Percentiles rank a stretch among this genome's conserved stretches.
These are phyloP conservation scores for Petromus typicus DNA, from an alignment of 2,113 vertebrate species.

Conservation along the genomic window DNA sequence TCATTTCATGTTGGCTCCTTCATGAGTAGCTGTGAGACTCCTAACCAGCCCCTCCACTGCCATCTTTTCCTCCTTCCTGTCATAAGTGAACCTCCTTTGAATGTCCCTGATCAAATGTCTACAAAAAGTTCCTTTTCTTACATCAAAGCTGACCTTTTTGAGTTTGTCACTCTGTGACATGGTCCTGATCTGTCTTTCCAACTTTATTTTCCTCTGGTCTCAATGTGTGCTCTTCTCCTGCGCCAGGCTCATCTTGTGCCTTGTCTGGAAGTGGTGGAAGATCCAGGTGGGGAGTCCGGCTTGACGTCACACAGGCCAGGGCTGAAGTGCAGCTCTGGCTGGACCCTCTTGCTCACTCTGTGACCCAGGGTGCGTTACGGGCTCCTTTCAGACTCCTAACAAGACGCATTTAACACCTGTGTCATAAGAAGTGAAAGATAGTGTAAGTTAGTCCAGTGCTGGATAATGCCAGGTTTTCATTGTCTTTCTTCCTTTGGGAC, in stretches of 20 bases:
- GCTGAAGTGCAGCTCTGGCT: neutral
- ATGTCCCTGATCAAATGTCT: conserved; percentile 18
- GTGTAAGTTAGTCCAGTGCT: neutral
- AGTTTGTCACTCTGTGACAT: neutral
- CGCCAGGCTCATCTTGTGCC: neutral
- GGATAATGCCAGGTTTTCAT: neutral
- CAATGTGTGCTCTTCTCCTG: neutral
- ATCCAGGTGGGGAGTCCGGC: neutral
- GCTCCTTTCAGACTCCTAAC: neutral
- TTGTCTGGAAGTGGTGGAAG: neutral
- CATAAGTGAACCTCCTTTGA: neutral
- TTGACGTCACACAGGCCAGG: neutral
- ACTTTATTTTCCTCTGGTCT: neutral
- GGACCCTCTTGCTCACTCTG: neutral
- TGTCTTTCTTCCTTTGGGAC: neutral
- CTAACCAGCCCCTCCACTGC: neutral
- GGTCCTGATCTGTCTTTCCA: neutral
- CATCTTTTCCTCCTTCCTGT: neutral
- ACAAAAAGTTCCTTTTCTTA: neutral
- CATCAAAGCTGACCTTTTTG: neutral
- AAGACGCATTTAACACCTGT: neutral
- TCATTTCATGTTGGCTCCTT: neutral
- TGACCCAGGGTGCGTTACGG: neutral
- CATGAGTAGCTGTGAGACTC: neutral
- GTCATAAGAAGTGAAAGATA: neutral